Evolutionary conservation across 1,140 invertebrate species (phyloP), one percentile per base, ranked within the genome.

Genomic region (Drosophila paulistorum): DNA sequence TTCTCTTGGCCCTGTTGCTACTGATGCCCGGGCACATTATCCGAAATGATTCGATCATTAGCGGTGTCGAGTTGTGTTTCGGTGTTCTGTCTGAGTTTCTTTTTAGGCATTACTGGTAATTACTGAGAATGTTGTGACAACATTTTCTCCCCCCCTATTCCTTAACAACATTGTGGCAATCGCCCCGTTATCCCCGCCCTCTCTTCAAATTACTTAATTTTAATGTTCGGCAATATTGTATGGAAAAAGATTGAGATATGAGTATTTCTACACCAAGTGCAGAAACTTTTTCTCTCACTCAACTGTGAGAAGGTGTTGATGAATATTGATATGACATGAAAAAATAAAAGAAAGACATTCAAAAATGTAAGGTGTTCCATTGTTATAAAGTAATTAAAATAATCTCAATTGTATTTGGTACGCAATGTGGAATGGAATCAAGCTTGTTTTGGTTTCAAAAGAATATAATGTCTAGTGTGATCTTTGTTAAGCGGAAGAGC

Each of bases 11-110:
- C 37, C 68, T 48, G 41, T 70, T 70, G 37, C 68, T 65, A 66
- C 70, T 70, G 63, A 68, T 65, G 57, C 63, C 77, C 55, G 74
- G 77, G 71, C 83, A 71, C 87, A 90, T 90, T 90, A 89, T 84
- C 74, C 80, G 75, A 78, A 90, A 90, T 90, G 87, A 81, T 90
- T 84, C 78, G 78, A 84, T 90, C 89, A 90, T 90, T 90, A 89
- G 84, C 80, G 72, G 73, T 73, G 69, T 67, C 68, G 79, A 68
- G 74, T 66, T 65, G 66, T 59, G 75, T 65, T 55, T 30, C 35
- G 37, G 58, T 48, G 37, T 70, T 74, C 61, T 74, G 77, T 70
- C 58, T 73, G 75, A 72, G 71, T 77, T 51, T 89, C 80, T 13
- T 59, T 78, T 71, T 78, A 60, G 77, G 71, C 78, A 83, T 83